Evolutionary conservation across 2,888 invertebrate species (phyloP).

Genomic region (Pristionchus entomophagus): DNA sequence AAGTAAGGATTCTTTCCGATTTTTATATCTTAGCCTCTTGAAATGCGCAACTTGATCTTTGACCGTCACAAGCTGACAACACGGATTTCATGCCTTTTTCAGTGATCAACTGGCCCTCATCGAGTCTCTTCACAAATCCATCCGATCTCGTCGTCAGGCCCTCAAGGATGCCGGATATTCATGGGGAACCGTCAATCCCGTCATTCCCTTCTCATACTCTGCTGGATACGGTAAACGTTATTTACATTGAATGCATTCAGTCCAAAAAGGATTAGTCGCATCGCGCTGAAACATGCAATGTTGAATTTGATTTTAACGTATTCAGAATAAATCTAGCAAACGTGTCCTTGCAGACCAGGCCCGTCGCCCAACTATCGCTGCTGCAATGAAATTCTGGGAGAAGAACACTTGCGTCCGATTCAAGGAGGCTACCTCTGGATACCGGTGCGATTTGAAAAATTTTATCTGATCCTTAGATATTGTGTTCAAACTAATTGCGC

Average conservation of each 20-base stretch:
- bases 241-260: not conserved
- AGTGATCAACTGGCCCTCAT: too few species aligned
- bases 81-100: too few species aligned
- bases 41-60: too few species aligned
- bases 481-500: too few species aligned
- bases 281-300: too few species aligned
- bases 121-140: too few species aligned
- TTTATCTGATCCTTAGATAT: not conserved
- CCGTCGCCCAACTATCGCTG: not conserved
- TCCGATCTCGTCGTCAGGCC: slow-evolving; percentile 23
- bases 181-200: slow-evolving; percentile 19
- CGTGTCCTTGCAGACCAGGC: not conserved
- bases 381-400: slow-evolving; percentile 42
- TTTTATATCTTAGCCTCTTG: too few species aligned
- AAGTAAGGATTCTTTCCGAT: not conserved
- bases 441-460: not conserved
- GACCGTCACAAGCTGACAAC: too few species aligned
- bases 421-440: not conserved
- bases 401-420: slow-evolving; percentile 31
- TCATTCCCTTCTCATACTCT: slow-evolving; percentile 35
- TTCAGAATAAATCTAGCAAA: not conserved
- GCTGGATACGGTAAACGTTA: not conserved
- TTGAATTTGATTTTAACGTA: too few species aligned
- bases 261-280: too few species aligned
- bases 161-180: slow-evolving; percentile 10